A percentile compares a stretch with the other conserved stretches of the same genome.
phyloP scores from a whole-genome alignment of 2,113 vertebrate species.

The Camelus bactrianus region DNA sequence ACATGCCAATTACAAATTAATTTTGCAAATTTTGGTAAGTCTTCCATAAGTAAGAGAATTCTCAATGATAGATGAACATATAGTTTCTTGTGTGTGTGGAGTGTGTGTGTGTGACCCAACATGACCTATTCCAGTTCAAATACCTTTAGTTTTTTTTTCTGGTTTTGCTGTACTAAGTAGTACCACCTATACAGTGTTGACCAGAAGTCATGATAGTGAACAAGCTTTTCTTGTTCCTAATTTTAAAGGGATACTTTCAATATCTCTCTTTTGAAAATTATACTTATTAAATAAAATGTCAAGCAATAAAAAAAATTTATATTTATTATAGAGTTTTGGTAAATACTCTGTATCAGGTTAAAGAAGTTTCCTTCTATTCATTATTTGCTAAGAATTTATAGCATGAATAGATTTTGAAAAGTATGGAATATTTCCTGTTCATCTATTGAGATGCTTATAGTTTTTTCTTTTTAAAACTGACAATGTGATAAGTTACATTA shows the following conservation, averaged over 20 bases:
- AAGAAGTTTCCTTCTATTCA: neutral
- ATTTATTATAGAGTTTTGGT: neutral
- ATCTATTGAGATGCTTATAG: neutral
- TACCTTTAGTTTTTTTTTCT: neutral
- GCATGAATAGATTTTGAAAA: neutral
- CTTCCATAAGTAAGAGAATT: slow-evolving; percentile 73
- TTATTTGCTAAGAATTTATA: neutral
- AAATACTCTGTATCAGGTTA: neutral
- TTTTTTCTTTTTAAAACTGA: neutral
- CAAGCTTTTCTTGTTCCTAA: neutral
- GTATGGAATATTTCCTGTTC: neutral
- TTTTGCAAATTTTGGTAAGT: slow-evolving; percentile 54
- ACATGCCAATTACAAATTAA: slow-evolving; percentile 58
- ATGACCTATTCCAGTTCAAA: neutral
- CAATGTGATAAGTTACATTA: neutral
- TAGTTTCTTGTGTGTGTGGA: neutral
- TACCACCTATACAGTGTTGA: neutral
- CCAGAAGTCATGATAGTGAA: neutral
- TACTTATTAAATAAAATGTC: neutral
- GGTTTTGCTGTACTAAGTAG: neutral
- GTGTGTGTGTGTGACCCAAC: neutral
- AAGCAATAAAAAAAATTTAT: too few species aligned
- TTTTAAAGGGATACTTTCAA: neutral
- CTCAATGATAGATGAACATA: neutral
- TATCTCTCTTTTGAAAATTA: neutral